phyloP scores from a whole-genome alignment of 2,797 vertebrate genomes.

The Halcyon smyrnensis region DNA sequence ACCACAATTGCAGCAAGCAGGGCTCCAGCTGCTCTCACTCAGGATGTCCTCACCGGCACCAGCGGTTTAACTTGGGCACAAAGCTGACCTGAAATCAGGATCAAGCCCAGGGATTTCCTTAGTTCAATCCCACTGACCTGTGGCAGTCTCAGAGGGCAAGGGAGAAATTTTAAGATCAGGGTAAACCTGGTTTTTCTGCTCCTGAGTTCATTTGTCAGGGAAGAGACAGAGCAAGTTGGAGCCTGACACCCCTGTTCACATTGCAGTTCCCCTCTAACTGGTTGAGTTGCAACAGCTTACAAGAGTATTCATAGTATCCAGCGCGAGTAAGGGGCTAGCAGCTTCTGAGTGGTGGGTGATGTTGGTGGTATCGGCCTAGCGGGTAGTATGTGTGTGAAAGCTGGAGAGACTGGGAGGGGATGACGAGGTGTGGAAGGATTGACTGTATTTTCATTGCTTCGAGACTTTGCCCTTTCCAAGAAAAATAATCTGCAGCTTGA shows the following conservation, averaged over 20 bases:
- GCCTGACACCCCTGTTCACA: neutral
- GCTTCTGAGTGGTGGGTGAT: slow-evolving; percentile 33
- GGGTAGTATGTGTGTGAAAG: slow-evolving; percentile 45
- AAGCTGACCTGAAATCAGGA: neutral
- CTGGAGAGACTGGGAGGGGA: slow-evolving; percentile 39
- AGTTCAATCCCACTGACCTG: neutral
- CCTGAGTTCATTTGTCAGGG: neutral
- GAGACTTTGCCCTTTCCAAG: slow-evolving; percentile 71
- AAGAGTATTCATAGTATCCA: neutral
- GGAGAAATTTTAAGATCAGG: neutral
- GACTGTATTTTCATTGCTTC: slow-evolving; percentile 70
- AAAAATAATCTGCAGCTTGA: slow-evolving; percentile 73
- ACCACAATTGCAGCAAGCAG: neutral
- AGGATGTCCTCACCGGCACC: neutral
- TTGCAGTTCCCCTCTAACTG: neutral
- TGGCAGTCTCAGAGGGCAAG: rapidly evolving
- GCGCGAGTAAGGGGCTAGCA: slow-evolving; percentile 17
- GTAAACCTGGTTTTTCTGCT: neutral
- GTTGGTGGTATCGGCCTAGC: slow-evolving; percentile 65
- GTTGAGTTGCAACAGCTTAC: neutral
- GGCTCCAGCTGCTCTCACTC: neutral
- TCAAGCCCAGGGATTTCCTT: neutral
- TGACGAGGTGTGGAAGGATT: slow-evolving; percentile 59
- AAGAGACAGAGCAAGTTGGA: neutral
- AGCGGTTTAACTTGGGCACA: neutral